Conservation (phyloP, 2,888 invertebrate species). For the Torymus tubicola region DNA sequence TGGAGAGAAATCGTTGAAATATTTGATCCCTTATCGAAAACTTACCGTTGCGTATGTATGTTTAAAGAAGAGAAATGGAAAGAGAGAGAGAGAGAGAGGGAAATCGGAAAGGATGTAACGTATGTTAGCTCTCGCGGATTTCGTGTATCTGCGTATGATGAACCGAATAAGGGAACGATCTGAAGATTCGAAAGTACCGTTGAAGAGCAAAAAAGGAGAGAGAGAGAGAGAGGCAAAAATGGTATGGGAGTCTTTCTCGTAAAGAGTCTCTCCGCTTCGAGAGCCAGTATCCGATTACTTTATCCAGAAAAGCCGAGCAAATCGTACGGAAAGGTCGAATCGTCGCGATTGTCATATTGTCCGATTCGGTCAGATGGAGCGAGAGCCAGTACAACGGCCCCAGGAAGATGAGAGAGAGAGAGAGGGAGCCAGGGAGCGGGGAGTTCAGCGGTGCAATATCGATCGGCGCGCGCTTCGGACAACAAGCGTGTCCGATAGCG, state of each 20-base stretch:
- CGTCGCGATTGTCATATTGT: constrained; percentile 53
- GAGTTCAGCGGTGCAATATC: neutral
- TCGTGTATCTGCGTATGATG: neutral
- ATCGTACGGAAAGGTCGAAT: constrained; percentile 51
- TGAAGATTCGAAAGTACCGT: no score
- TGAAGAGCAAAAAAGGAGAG: neutral
- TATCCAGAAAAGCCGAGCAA: constrained; percentile 49
- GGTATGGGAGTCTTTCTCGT: constrained; percentile 19
- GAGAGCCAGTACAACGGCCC: constrained; percentile 21
- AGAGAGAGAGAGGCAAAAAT: neutral
- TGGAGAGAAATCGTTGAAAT: no score
- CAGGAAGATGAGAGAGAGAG: neutral
- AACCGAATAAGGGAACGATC: neutral
- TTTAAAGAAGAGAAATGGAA: neutral
- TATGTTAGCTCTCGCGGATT: neutral
- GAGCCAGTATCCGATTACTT: constrained; percentile 50
- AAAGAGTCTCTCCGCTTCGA: constrained; percentile 34
- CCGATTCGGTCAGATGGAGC: constrained; percentile 26
- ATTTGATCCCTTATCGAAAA: no score
- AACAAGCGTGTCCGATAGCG: constrained; percentile 11
- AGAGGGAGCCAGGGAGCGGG: constrained; percentile 8
- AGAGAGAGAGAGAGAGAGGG: neutral
- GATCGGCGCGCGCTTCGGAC: constrained; percentile 36
- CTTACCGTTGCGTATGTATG: no score
- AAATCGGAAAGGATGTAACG: neutral